A percentile compares a stretch with the other conserved stretches of the same genome.
phyloP scores from a whole-genome alignment of 2,113 vertebrate species.

The Oryzias javanicus region DNA sequence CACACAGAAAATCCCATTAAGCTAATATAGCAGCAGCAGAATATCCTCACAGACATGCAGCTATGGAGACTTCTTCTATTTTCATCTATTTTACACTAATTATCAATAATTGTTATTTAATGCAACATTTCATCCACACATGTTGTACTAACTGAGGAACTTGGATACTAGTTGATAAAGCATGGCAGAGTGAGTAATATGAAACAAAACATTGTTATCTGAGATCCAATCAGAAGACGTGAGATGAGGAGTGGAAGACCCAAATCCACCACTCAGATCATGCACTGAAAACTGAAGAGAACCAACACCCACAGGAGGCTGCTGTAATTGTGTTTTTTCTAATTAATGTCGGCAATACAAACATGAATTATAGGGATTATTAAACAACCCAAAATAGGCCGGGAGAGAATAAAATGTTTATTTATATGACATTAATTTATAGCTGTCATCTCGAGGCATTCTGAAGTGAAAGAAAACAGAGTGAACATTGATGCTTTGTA shows the following conservation, averaged over 20 bases:
- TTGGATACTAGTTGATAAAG: constrained; percentile 43
- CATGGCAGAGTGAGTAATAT: background rate
- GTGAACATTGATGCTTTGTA: too few species aligned
- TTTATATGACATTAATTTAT: too few species aligned
- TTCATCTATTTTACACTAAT: constrained; percentile 54
- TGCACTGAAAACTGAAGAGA: too few species aligned
- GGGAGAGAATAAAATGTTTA: too few species aligned
- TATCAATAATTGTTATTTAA: constrained; percentile 54
- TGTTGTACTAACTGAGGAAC: constrained; percentile 12
- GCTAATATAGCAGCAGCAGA: constrained; percentile 30
- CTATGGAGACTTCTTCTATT: constrained; percentile 14
- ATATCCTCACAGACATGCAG: constrained; percentile 28
- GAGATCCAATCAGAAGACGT: too few species aligned
- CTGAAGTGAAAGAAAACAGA: too few species aligned
- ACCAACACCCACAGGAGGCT: too few species aligned
- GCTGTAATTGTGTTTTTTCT: too few species aligned
- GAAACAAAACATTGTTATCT: background rate
- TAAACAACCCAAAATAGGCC: too few species aligned
- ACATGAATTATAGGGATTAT: background rate
- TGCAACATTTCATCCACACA: constrained; percentile 40
- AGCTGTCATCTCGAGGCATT: too few species aligned
- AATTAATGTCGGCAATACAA: constrained; percentile 19
- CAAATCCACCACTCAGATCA: too few species aligned
- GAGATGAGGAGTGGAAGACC: too few species aligned
- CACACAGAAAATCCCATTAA: constrained; percentile 32